Conservation (phyloP, 2,113 vertebrate species). For the Oryzias celebensis region DNA sequence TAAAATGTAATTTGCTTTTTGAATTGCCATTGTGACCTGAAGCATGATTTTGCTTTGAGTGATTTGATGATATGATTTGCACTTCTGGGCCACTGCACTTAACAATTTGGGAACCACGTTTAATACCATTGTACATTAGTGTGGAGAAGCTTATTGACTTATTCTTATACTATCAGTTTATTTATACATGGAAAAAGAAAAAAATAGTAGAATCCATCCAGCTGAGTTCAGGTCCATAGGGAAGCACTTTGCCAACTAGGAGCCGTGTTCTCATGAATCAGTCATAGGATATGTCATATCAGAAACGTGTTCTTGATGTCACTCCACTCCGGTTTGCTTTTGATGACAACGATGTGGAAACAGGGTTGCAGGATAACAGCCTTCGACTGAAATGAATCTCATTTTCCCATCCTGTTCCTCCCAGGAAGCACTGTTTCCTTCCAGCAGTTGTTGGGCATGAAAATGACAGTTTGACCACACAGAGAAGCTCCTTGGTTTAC, state of each 20-base stretch:
- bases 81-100: too few relatives aligned
- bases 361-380: not conserved
- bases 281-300: constrained; percentile 26
- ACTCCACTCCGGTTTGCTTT: constrained; percentile 18
- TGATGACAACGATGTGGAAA: constrained; percentile 11
- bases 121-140: too few relatives aligned
- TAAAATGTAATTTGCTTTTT: too few relatives aligned
- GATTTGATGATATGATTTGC: too few relatives aligned
- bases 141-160: too few relatives aligned
- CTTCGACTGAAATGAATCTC: constrained; percentile 10
- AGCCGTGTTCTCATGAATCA: constrained; percentile 39
- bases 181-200: too few relatives aligned
- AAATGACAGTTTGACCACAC: constrained; percentile 14
- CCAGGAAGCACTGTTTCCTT: constrained; percentile 5
- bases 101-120: too few relatives aligned
- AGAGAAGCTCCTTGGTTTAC: not conserved
- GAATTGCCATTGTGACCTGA: too few relatives aligned
- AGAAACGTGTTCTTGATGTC: constrained; percentile 12
- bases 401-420: not conserved
- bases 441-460: constrained; percentile 8
- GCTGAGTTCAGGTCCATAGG: constrained; percentile 3
- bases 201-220: too few relatives aligned
- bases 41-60: too few relatives aligned
- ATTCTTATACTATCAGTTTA: too few relatives aligned
- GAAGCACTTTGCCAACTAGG: constrained; percentile 11